Base-by-base conservation (phyloP, 2,888 invertebrate genomes). In the Hyposoter dolosus region DNA sequence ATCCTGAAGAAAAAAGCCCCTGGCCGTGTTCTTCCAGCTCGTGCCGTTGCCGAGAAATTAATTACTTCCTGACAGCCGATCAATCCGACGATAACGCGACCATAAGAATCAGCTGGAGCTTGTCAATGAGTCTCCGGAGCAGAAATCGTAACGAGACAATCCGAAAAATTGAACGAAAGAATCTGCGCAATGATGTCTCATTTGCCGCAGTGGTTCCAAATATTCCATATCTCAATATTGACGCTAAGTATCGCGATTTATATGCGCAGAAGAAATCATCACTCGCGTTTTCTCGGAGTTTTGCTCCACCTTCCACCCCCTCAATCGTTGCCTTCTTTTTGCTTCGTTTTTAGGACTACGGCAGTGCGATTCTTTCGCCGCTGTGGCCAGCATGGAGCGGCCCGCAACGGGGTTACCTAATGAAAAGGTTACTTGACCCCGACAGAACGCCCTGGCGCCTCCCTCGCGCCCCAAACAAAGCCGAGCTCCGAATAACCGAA, bases 401-500 rank as follows among this genome's bases (percentile, higher is more conserved):
- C 89, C 89, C 85, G 87, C 90, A 88, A 79, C 90, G 91, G 91
- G 93, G 93, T 93, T 93, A 93, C 90, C 92, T 93, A 93, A 94
- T 93, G 93, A 94, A 94, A 94, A 93, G 94, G 94, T 94, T 94
- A 93, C 89, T 93, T 93, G 93, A 94, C 94, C 94, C 92, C 91
- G 91, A 85, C 90, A 93, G 90, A 93, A 93, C 93, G 93, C 93
- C 93, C 93, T 93, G 94, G 93, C 93, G 93, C 94, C 94, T 93
- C 90, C 92, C 92, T 88, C 90, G 83, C 60, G 79, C 69, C 60
- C 28, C 65, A 66, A 56, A 35, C 47, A 32, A 66, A 60, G 35
- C 43, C 45, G 43, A 45, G 60, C 15, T 65, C 75, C 60, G 75
- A 56, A 72, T 32, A n/a, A 19, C 60, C 75, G 23, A 28, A 60